Evolutionary conservation across 2,797 vertebrate genomes (phyloP), one percentile per base, ranked within the genome.

Genomic region (Danio aesculapii): DNA sequence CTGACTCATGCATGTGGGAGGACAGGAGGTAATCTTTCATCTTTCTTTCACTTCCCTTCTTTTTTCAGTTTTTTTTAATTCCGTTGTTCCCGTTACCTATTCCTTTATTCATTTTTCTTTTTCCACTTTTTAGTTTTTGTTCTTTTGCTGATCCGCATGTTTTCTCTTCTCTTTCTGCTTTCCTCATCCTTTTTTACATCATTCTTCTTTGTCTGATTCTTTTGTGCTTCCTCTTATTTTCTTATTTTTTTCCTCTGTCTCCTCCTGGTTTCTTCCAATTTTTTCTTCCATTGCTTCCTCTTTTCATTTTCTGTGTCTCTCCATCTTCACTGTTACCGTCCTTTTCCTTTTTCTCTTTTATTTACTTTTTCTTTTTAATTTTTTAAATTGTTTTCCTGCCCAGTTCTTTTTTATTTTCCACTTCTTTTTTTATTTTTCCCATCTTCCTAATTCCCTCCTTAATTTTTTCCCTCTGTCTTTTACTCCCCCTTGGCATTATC

Each of bases 1-100:
- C 43, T 66, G 46, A 66, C 61, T 76, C 58, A 72, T 64, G 50
- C 41, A 50, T 81, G 79, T 77, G 68, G 74, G 69, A 77, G 74
- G 47, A 81, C 62, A 53, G 57, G 68, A 71, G 47, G 39, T 79
- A 50, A 47, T 77, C 44, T 83, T 43, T 58, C 4, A 30, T 50
- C 12, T 3, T 6, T 46, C 1, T 44, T 2, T 7, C 30, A 30
- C 61, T 63, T 19, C 52, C 16, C n/a, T 2, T 61, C 6, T 43
- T 6, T 58, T 30, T 19, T 72, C 63, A 50, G 77, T 80, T 53
- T 71, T 55, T 67, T 50, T 58, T 39, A 11, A 41, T 76, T 19
- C 44, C 55, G 59, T 82, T 70, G 78, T 64, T 12, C 43, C 30
- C 30, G 30, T 30, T 30, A 30, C 30, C 30, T 30, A 30, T 19